phyloP scores from a whole-genome alignment of 2,888 invertebrate species.

The Parnassius mnemosyne region DNA sequence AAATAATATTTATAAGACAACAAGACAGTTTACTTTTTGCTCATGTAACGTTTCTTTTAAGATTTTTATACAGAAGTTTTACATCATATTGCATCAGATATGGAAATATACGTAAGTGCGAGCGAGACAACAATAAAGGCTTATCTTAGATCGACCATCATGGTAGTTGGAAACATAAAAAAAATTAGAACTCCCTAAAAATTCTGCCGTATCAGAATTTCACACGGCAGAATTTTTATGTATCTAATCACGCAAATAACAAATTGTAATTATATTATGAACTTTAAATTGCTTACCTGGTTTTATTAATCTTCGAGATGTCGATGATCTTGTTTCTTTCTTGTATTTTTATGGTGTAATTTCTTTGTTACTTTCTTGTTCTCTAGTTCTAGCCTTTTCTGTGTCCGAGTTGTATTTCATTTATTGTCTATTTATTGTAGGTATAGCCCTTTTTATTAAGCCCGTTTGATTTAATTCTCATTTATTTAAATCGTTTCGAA shows the following conservation, averaged over 20 bases:
- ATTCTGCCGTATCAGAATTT: no score
- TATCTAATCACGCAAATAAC: no score
- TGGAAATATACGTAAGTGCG: conserved; percentile 44
- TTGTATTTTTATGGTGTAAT: conserved; percentile 18
- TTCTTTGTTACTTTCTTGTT: conserved; percentile 17
- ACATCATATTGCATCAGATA: conserved; percentile 27
- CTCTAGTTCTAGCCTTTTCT: conserved; percentile 21
- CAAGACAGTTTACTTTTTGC: no score
- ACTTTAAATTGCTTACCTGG: conserved; percentile 17
- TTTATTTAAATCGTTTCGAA: conserved; percentile 74
- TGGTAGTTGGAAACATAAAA: background rate
- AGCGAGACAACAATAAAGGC: conserved; percentile 55
- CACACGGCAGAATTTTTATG: no score
- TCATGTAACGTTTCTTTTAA: no score
- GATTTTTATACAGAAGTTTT: background rate
- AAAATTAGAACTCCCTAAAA: background rate
- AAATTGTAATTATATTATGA: background rate
- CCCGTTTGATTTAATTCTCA: conserved; percentile 68
- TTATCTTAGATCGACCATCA: conserved; percentile 37
- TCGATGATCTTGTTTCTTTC: conserved; percentile 15
- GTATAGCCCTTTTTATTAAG: conserved; percentile 61
- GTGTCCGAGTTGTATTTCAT: conserved; percentile 14
- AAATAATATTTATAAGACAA: background rate
- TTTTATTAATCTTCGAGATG: conserved; percentile 10
- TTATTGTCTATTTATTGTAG: conserved; percentile 45